These are phyloP conservation scores for Papilio protenor DNA, from an alignment of 2,888 invertebrate genomes.

Conservation along the genomic window DNA sequence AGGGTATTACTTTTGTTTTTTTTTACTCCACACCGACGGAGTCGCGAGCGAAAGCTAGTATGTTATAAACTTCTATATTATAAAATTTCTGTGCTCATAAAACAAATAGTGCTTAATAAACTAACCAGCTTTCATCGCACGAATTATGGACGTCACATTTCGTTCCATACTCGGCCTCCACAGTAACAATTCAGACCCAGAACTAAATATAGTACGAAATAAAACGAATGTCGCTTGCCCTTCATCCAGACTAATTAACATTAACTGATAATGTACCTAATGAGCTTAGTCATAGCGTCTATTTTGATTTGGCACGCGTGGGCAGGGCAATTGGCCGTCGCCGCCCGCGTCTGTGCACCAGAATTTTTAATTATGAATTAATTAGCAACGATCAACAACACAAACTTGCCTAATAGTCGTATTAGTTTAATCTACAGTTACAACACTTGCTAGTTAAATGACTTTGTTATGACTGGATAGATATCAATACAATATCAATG, in stretches of 20 bases:
- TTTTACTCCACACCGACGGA: too few species aligned
- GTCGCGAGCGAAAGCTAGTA: too few species aligned
- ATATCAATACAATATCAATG: constrained; percentile 1
- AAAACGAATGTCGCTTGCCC: constrained; percentile 83
- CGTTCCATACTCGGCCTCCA: constrained; percentile 73
- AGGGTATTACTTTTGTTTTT: too few species aligned
- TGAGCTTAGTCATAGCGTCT: constrained; percentile 61
- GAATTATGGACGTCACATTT: constrained; percentile 68
- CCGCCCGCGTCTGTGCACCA: constrained; percentile 79
- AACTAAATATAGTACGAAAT: constrained; percentile 84
- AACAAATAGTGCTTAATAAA: constrained; percentile 39
- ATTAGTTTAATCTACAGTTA: constrained; percentile 39
- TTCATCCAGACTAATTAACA: constrained; percentile 71
- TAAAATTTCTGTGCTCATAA: not conserved
- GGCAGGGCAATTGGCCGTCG: constrained; percentile 76
- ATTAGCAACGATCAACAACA: constrained; percentile 80
- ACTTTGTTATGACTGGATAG: constrained; percentile 16
- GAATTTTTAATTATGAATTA: constrained; percentile 85
- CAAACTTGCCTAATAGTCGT: constrained; percentile 72
- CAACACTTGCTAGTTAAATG: constrained; percentile 29
- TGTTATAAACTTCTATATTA: not conserved
- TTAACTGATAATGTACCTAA: constrained; percentile 65
- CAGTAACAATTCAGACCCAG: constrained; percentile 81
- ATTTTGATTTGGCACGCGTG: constrained; percentile 62
- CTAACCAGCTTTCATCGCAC: constrained; percentile 52